phyloP scores from a whole-genome alignment of 1,140 invertebrate species.

The Asbolus verrucosus region DNA sequence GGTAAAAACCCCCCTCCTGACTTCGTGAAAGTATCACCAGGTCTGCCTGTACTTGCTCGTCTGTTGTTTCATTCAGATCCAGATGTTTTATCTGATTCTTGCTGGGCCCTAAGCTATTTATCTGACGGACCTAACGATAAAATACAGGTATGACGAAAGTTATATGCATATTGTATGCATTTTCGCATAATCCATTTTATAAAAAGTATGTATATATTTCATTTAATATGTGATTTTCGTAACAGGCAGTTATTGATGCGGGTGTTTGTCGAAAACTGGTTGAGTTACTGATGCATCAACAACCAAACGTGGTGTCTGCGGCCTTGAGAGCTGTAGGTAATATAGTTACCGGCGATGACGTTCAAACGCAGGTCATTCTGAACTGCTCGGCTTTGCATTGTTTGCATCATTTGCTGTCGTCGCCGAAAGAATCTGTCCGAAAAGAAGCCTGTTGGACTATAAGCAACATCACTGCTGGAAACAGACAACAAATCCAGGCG shows the following conservation, averaged over 20 bases:
- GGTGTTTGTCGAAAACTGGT: slow-evolving; percentile 95
- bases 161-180: too few species aligned
- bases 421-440: slow-evolving; percentile 85
- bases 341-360: slow-evolving; percentile 97
- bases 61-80: slow-evolving; percentile 90
- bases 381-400: slow-evolving; percentile 92
- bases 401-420: slow-evolving; percentile 83
- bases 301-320: slow-evolving; percentile 93
- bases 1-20: slow-evolving; percentile 97
- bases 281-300: slow-evolving; percentile 91
- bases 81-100: slow-evolving; percentile 94
- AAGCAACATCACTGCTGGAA: slow-evolving; percentile 98
- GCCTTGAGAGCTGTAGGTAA: slow-evolving; percentile 96
- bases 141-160: too few species aligned
- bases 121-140: slow-evolving; percentile 98
- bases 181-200: too few species aligned
- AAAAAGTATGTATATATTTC: too few species aligned
- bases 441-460: slow-evolving; percentile 99
- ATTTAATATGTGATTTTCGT: too few species aligned
- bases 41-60: slow-evolving; percentile 87
- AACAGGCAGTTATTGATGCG: slow-evolving; percentile 96
- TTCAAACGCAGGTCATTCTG: slow-evolving; percentile 94
- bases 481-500: slow-evolving; percentile 92
- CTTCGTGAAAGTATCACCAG: slow-evolving; percentile 87
- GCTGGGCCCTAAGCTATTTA: slow-evolving; percentile 95